Evolutionary conservation across 92 coral and sea anemone species (phyloP).

Genomic region (Palythoa caribaeorum): DNA sequence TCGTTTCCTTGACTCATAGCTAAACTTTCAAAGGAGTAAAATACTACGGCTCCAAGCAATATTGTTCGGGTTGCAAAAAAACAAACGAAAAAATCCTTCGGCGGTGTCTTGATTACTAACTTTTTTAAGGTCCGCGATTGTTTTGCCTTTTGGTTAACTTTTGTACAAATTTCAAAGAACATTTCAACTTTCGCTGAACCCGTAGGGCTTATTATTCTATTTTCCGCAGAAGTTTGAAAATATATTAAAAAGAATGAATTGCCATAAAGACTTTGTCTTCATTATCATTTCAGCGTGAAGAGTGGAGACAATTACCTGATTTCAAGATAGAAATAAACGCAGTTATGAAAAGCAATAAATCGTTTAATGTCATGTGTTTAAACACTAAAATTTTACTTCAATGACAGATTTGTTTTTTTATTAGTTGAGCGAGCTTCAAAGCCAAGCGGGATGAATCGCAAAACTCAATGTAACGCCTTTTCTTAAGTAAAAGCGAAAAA

Average conservation of each 20-base stretch:
- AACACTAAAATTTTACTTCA: slow-evolving; percentile 29
- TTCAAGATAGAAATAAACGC: slow-evolving; percentile 18
- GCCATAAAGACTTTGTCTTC: background rate
- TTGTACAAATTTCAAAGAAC: slow-evolving; percentile 10
- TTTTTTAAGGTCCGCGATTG: background rate
- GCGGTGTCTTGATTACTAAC: background rate
- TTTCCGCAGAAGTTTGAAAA: background rate
- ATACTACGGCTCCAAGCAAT: background rate
- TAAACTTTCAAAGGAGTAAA: background rate
- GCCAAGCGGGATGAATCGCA: background rate
- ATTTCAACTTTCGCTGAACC: background rate
- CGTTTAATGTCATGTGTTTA: slow-evolving; percentile 37
- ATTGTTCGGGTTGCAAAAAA: background rate
- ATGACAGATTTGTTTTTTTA: slow-evolving; percentile 30
- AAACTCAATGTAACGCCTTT: background rate
- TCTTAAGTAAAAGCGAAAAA: background rate
- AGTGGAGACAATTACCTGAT: background rate
- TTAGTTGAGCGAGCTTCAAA: slow-evolving; percentile 5
- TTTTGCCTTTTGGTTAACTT: background rate
- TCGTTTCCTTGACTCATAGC: background rate
- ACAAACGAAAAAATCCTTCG: background rate
- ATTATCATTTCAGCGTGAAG: background rate
- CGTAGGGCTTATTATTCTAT: background rate
- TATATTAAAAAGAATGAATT: background rate
- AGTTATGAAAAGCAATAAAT: slow-evolving; percentile 26